Base-by-base conservation (phyloP, 2,113 vertebrate genomes). In the Cynoglossus semilaevis region DNA sequence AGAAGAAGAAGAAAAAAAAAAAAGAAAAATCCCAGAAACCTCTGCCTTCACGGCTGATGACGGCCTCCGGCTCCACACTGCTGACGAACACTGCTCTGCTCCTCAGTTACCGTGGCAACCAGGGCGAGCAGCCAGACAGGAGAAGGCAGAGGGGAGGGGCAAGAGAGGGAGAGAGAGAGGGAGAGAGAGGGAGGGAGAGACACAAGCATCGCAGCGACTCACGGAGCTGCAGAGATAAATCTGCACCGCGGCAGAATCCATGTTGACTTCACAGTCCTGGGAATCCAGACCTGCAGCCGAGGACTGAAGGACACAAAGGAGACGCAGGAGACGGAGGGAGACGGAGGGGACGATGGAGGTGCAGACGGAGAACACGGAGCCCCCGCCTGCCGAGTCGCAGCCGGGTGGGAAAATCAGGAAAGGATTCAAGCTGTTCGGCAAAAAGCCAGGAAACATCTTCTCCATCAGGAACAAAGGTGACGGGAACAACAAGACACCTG, bases 371-470 rank as follows among this genome's bases (percentile, higher is more conserved):
- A 94, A 91, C 66, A 79, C 76, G 46, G 96, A 95, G 57, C 85
- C 93, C 59, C 91, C 92, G 64, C 77, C 82, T 72, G 62, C 75
- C 63, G 90, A 92, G 85, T 90, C 90, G 56, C 94, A 85, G 88
- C 92, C 94, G 57, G 90, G 94, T 77, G 94, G 95, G 67, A 96
- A 91, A 92, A 96, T 96, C 67, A 94, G 95, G 81, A 98, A 94
- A 83, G 94, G 95, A 15, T 96, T 98, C 89, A 98, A 98, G 86
- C 87, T 98, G 68, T 98, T 98, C 78, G 93, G 92, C 84, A 96
- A 94, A 82, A 95, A 92, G 74, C 88, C 95, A 40, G 91, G 93
- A 83, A 89, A 92, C 88, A 96, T 99, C 77, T 99, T 99, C 79
- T 93, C 93, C 74, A 90, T 96, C 66, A 91, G 90, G 73, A 90